Conservation (phyloP, 2,888 invertebrate genomes). For the Timema cristinae region DNA sequence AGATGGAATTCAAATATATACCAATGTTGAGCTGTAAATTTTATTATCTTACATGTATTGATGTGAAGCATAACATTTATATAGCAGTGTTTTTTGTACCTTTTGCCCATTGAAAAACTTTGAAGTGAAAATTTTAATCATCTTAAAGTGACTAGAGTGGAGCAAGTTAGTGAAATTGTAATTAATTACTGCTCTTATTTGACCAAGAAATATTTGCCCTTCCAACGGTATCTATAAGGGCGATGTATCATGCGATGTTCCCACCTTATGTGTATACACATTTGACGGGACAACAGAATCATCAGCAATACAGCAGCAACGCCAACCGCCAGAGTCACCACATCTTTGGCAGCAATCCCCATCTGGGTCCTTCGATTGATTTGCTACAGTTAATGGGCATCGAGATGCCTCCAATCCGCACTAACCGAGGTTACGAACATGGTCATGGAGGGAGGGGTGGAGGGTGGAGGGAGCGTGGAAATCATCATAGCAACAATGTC, state of each 20-base stretch:
- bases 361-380: conserved; percentile 16
- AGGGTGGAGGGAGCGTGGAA: conserved; percentile 26
- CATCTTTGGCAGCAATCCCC: conserved; percentile 13
- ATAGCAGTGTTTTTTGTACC: no score
- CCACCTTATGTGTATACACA: conserved; percentile 26
- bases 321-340: conserved; percentile 15
- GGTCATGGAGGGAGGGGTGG: conserved; percentile 25
- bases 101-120: no score
- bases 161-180: no score
- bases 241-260: conserved; percentile 31
- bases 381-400: conserved; percentile 27
- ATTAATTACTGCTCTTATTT: no score
- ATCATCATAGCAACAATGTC: conserved; percentile 14
- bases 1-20: no score
- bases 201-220: no score
- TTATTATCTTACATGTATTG: no score
- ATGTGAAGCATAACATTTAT: no score
- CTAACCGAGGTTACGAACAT: conserved; percentile 22
- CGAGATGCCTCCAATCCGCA: conserved; percentile 28
- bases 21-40: no score
- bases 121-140: no score
- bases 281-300: conserved; percentile 27
- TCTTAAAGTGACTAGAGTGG: no score
- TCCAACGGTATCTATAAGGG: no score
- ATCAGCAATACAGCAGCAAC: conserved; percentile 18